Evolutionary conservation across 2,797 vertebrate species (phyloP).

Genomic region (Spheniscus humboldti): DNA sequence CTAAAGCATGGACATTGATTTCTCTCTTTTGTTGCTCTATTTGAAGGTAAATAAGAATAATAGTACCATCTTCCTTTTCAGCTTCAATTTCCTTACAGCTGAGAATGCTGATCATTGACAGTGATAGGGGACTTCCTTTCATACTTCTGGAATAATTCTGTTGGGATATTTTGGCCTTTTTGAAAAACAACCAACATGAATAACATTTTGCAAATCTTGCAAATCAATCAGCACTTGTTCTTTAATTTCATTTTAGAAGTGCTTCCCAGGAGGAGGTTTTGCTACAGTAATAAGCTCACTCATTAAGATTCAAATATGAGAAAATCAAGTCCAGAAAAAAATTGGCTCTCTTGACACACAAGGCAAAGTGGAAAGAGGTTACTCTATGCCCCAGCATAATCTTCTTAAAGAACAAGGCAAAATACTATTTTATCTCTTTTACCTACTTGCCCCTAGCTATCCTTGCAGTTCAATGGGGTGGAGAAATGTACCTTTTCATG

Average conservation of each 20-base stretch:
- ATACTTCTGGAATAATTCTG: neutral
- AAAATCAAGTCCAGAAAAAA: conserved; percentile 20
- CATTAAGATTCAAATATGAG: neutral
- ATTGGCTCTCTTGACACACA: neutral
- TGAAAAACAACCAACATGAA: neutral
- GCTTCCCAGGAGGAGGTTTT: conserved; percentile 27
- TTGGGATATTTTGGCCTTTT: neutral
- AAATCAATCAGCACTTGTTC: neutral
- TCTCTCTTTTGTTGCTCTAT: neutral
- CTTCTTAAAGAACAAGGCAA: neutral
- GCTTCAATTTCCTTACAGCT: neutral
- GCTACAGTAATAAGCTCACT: conserved; percentile 3
- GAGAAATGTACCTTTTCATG: neutral
- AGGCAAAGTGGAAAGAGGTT: neutral
- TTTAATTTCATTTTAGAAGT: conserved; percentile 9
- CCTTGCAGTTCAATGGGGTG: neutral
- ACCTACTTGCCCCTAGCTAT: neutral
- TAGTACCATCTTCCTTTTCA: neutral
- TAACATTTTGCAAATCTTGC: neutral
- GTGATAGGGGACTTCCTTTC: neutral
- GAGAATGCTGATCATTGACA: neutral
- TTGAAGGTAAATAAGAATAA: neutral
- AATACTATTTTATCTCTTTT: neutral
- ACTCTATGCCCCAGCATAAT: neutral
- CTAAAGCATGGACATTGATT: neutral